A percentile compares a stretch with the other conserved stretches of the same genome.
Conservation (phyloP, 2,888 invertebrate genomes). For the Acanthococcus lagerstroemiae region DNA sequence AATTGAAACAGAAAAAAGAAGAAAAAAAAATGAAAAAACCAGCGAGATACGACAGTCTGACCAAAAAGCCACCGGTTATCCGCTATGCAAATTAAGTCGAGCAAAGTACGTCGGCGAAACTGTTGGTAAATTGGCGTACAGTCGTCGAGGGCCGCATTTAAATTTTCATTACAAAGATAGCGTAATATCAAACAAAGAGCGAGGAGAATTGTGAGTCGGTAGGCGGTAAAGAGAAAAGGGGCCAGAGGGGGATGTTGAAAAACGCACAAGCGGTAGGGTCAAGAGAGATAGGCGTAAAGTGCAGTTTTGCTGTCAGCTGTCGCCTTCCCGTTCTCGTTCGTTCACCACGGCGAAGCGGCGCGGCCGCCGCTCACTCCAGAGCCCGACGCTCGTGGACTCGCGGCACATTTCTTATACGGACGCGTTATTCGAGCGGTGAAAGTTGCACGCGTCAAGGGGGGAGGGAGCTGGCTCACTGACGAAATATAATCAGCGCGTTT, state of each 20-base stretch:
- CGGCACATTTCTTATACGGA: too few species aligned
- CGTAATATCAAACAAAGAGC: conserved; percentile 16
- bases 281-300: conserved; percentile 15
- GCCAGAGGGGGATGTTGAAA: conserved; percentile 7
- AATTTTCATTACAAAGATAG: conserved; percentile 21
- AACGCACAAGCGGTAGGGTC: conserved; percentile 59
- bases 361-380: neutral
- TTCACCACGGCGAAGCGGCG: neutral
- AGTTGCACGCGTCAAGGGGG: too few species aligned
- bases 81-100: conserved; percentile 6
- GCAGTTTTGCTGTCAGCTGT: conserved; percentile 19
- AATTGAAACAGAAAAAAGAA: too few species aligned
- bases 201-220: conserved; percentile 13
- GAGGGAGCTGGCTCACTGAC: too few species aligned
- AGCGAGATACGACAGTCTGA: too few species aligned
- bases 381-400: neutral
- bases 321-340: conserved; percentile 9
- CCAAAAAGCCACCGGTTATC: too few species aligned
- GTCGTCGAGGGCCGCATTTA: conserved; percentile 10
- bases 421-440: too few species aligned
- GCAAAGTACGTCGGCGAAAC: too few species aligned
- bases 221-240: too few species aligned
- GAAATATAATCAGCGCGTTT: too few species aligned
- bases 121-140: conserved; percentile 10
- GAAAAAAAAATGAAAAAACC: too few species aligned